Base-by-base conservation (phyloP, 2,888 invertebrate genomes). In the Amaurobius ferox region DNA sequence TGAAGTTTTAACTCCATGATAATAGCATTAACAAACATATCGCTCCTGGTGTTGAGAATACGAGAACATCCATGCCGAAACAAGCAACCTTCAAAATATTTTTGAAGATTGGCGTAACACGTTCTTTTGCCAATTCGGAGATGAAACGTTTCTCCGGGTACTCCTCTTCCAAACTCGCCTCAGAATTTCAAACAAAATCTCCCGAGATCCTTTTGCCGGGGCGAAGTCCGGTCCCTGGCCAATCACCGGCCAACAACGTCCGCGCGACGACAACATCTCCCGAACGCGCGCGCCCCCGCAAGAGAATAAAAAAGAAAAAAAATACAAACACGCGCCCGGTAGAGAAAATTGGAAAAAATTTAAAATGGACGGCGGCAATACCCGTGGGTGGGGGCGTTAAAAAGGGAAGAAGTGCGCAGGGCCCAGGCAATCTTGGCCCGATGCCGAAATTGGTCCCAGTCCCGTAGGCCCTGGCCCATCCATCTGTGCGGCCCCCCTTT, bases 291-390 rank as follows among this genome's bases (percentile, higher is more conserved):
- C 55, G 11, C 55, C 5, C 23, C 55, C 16, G 16, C 19, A 55
- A 55, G 55, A 55, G 35, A 35, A 35, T 7, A 11, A 35, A 35
- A 16, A 44, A 44, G 16, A 44, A 16, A 44, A 44, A 55, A 55
- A 55, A 55, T 55, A 55, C 55, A 55, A 55, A 55, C 55, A 55
- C 55, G 55, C 55, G 55, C 55, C 19, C 55, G 55, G 55, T 23
- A 19, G 55, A 23, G 55, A 55, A 55, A 55, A 55, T 55, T 55
- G 55, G 55, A 55, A 55, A 55, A 55, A 55, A 55, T 55, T 55
- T 55, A 55, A 55, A 55, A 55, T 55, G 55, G 55, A 55, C 55
- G 55, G 55, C 55, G 55, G 55, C 55, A 55, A 55, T 55, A 55
- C 55, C 55, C 55, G 23, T 6, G 55, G 55, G 55, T 35, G 7